Evolutionary conservation across 2,888 invertebrate species (phyloP), one percentile per base, ranked within the genome.

Genomic region (Watsonalla binaria): DNA sequence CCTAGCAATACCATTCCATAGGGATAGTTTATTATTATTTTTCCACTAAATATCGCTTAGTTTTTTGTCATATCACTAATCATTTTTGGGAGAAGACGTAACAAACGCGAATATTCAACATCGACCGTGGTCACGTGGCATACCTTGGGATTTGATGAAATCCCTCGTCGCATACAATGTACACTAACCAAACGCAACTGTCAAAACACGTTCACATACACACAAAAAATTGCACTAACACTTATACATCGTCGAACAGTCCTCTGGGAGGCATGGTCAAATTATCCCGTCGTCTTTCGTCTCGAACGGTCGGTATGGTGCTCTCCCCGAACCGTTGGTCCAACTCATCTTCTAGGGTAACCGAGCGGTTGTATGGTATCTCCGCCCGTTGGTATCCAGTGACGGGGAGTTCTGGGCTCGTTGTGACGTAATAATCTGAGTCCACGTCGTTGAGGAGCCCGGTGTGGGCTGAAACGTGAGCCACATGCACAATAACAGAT

Each of bases 391-490:
- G 81, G 72, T 86, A 88, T n/a, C 72, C 76, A 6, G 71, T 52
- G n/a, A 58, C 58, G 0, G 65, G 64, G 6, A 66, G 68, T 63
- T 84, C 84, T 5, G 85, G 84, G 35, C 86, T 86, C 50, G 91
- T 84, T 8, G 86, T 79, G n/a, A 92, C 93, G 72, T 94, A 94
- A 76, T 94, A 94, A 57, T 95, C 95, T 72, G 93, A 92, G 61
- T 96, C 96, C 42, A 94, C 94, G 82, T 96, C 96, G 61, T 94
- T 92, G 14, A 97, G 91, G 33, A 97, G 92, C 76, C 96, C 96
- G 72, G 95, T 94, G 73, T 93, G 93, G 74, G 95, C 95, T 80
- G 94, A 69, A 89, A 90, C 56, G 87, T 84, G 89, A 80, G 63
- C 62, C 58, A 80, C 84, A 86, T 90, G 85, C 88, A 90, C 85